A percentile compares a stretch with the other conserved stretches of the same genome.
phyloP scores from a whole-genome alignment of 2,113 vertebrate species.

The Benitochromis conjunctus region DNA sequence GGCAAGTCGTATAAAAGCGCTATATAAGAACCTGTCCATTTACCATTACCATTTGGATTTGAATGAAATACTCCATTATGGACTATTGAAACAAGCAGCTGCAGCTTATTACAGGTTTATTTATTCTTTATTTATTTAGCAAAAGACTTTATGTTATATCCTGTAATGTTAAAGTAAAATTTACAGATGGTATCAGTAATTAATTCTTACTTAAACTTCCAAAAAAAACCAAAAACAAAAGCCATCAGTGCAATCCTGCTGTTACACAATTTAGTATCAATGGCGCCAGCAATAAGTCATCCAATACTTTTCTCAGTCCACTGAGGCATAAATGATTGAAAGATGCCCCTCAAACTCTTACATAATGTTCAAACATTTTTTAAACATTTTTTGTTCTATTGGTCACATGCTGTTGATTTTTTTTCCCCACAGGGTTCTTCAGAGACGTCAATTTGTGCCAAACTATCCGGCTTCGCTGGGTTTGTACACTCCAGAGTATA shows the following conservation, averaged over 20 bases:
- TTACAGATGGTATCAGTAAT: not conserved
- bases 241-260: not conserved
- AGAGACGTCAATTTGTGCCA: not conserved
- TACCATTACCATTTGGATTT: not conserved
- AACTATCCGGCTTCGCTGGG: not conserved
- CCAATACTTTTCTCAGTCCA: not conserved
- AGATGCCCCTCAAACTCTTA: not conserved
- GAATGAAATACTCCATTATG: not conserved
- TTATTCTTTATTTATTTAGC: not conserved
- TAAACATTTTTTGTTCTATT: not conserved
- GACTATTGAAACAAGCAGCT: not conserved
- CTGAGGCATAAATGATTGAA: not conserved
- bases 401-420: not conserved
- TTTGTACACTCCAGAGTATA: not conserved
- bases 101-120: not conserved
- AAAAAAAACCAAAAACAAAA: not conserved
- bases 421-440: not conserved
- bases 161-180: not conserved
- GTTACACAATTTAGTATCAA: not conserved
- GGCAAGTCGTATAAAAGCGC: not conserved
- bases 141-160: not conserved
- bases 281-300: slow-evolving; percentile 6
- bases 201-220: not conserved
- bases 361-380: not conserved
- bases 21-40: not conserved